Conservation (phyloP, 2,797 vertebrate species). For the Callimico goeldii region DNA sequence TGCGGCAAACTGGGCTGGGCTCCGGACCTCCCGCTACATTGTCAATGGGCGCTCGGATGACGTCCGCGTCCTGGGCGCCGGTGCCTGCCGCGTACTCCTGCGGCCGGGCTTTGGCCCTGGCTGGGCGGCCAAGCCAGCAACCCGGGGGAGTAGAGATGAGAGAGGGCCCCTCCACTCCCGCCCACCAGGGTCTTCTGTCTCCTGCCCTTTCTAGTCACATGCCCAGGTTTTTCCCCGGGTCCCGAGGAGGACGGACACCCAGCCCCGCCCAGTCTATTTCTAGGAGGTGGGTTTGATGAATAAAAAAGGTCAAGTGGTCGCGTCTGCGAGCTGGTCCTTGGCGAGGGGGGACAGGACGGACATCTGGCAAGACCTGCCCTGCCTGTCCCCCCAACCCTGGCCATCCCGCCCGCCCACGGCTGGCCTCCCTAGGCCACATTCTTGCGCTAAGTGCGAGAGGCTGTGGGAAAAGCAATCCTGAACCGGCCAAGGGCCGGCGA, state of each 20-base stretch:
- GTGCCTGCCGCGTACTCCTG: not conserved
- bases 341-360: conserved; percentile 72
- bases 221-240: conserved; percentile 78
- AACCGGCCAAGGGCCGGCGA: conserved; percentile 87
- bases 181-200: conserved; percentile 41
- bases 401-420: conserved; percentile 82
- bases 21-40: conserved; percentile 24
- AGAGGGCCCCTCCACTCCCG: not conserved
- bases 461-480: conserved; percentile 91
- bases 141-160: not conserved
- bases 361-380: conserved; percentile 84
- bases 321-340: conserved; percentile 76
- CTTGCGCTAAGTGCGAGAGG: conserved; percentile 89
- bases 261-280: conserved; percentile 83
- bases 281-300: conserved; percentile 84
- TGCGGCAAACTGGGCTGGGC: conserved; percentile 37
- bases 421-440: conserved; percentile 87
- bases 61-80: conserved; percentile 5
- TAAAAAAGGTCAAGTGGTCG: conserved; percentile 86
- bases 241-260: conserved; percentile 68
- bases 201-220: conserved; percentile 63
- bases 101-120: not conserved
- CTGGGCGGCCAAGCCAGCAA: not conserved
- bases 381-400: conserved; percentile 32
- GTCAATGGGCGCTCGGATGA: conserved; percentile 47